Evolutionary conservation across 2,113 vertebrate genomes (phyloP).

Genomic region (Silurus meridionalis): DNA sequence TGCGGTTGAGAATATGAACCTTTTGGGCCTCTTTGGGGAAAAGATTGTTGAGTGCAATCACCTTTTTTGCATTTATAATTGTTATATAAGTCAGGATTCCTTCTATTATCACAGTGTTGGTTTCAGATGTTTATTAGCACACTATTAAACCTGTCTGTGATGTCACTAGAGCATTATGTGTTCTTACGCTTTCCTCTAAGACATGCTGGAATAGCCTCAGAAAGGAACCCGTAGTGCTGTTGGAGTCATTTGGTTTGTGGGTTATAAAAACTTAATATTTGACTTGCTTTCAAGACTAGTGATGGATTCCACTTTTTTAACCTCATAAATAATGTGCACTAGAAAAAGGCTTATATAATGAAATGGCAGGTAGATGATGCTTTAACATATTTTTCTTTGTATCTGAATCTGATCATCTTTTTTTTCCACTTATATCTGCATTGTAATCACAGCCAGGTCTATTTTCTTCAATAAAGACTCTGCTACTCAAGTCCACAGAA

Average conservation of each 20-base stretch:
- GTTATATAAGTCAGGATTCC: background rate
- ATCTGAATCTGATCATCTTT: constrained; percentile 17
- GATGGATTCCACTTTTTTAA: constrained; percentile 13
- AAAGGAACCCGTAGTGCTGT: constrained; percentile 32
- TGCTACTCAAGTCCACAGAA: background rate
- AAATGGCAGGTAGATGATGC: constrained; percentile 32
- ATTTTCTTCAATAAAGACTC: background rate
- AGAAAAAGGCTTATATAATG: constrained; percentile 2
- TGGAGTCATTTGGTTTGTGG: constrained; percentile 37
- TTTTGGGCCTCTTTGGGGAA: too few species aligned
- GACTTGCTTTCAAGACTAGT: constrained; percentile 24
- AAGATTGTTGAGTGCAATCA: too few species aligned
- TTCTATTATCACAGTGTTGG: constrained; percentile 29
- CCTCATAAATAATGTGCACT: constrained; percentile 13
- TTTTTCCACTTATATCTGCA: constrained; percentile 32
- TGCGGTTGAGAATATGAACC: too few species aligned
- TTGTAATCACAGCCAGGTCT: constrained; percentile 37
- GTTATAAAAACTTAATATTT: constrained; percentile 13
- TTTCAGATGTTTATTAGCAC: constrained; percentile 19
- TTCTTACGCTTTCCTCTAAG: constrained; percentile 48
- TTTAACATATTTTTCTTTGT: constrained; percentile 37
- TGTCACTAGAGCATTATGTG: constrained; percentile 52
- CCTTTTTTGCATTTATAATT: too few species aligned
- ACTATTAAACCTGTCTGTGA: constrained; percentile 48
- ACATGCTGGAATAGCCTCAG: constrained; percentile 33